Evolutionary conservation across 2,888 invertebrate genomes (phyloP).

Genomic region (Panopea generosa): DNA sequence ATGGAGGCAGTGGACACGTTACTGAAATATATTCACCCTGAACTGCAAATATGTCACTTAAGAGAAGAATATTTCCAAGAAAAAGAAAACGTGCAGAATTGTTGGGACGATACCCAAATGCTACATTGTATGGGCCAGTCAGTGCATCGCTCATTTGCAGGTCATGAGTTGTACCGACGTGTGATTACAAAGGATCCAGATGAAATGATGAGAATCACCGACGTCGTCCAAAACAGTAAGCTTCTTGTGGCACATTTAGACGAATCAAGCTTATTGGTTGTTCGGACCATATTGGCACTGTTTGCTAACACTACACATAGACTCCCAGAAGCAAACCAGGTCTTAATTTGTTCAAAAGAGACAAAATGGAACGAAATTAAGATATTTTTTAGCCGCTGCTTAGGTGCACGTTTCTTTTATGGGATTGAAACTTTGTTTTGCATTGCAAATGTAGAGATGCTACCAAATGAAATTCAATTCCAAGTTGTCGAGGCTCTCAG

Average conservation of each 20-base stretch:
- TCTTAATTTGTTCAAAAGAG: slow-evolving; percentile 63
- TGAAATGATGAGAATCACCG: slow-evolving; percentile 30
- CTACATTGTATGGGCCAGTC: slow-evolving; percentile 41
- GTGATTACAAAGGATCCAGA: slow-evolving; percentile 11
- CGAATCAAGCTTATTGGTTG: slow-evolving; percentile 56
- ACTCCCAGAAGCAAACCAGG: slow-evolving; percentile 65
- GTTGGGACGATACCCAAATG: background rate
- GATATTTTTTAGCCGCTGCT: slow-evolving; percentile 60
- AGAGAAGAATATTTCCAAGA: background rate
- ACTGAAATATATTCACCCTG: slow-evolving; percentile 60
- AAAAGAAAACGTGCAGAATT: background rate
- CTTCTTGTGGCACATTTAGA: slow-evolving; percentile 61
- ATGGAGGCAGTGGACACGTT: slow-evolving; percentile 23
- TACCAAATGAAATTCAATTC: slow-evolving; percentile 64
- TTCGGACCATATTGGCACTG: slow-evolving; percentile 61
- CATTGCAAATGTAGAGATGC: slow-evolving; percentile 65
- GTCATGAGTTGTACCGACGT: slow-evolving; percentile 14
- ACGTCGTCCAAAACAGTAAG: slow-evolving; percentile 60
- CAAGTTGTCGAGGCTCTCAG: slow-evolving; percentile 56
- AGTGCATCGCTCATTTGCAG: slow-evolving; percentile 39
- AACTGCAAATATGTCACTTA: slow-evolving; percentile 9
- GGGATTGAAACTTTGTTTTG: slow-evolving; percentile 45
- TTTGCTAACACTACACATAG: slow-evolving; percentile 58
- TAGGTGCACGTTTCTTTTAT: slow-evolving; percentile 21
- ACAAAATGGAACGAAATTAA: slow-evolving; percentile 66